Evolutionary conservation across 1,140 invertebrate genomes (phyloP).

Genomic region (Charaxes varanes): DNA sequence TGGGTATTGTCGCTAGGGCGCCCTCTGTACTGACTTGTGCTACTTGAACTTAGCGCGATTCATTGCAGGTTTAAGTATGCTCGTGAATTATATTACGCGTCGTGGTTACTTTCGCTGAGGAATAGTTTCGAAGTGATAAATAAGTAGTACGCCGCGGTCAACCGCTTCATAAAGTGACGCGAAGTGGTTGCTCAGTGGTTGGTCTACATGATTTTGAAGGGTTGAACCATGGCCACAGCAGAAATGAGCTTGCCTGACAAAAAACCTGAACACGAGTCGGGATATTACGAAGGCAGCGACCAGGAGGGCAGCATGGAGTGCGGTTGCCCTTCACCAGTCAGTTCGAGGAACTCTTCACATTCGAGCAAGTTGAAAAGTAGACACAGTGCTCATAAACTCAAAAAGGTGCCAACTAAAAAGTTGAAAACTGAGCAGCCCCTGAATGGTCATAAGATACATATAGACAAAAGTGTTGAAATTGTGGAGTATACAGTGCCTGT

Average conservation of each 20-base stretch:
- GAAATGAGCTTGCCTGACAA: conserved; percentile 68
- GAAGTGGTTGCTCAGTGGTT: conserved; percentile 13
- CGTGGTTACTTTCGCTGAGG: conserved; percentile 56
- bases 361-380: conserved; percentile 54
- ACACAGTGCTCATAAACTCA: conserved; percentile 52
- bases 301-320: conserved; percentile 69
- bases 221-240: conserved; percentile 62
- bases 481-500: conserved; percentile 44
- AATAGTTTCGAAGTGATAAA: conserved; percentile 33
- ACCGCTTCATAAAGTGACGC: conserved; percentile 12
- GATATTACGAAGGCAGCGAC: conserved; percentile 70
- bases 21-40: conserved; percentile 44
- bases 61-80: conserved; percentile 39
- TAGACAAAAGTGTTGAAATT: conserved; percentile 59
- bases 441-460: conserved; percentile 40
- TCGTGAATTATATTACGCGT: conserved; percentile 64
- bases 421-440: conserved; percentile 40
- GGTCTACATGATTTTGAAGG: conserved; percentile 53
- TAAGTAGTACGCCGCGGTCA: conserved; percentile 12
- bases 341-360: conserved; percentile 60
- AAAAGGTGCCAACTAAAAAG: conserved; percentile 51
- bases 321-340: conserved; percentile 60
- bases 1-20: conserved; percentile 46
- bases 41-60: conserved; percentile 39
- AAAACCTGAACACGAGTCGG: conserved; percentile 70